These are phyloP conservation scores for Holocentrus rufus DNA, from an alignment of 2,797 vertebrate species.

Conservation along the genomic window DNA sequence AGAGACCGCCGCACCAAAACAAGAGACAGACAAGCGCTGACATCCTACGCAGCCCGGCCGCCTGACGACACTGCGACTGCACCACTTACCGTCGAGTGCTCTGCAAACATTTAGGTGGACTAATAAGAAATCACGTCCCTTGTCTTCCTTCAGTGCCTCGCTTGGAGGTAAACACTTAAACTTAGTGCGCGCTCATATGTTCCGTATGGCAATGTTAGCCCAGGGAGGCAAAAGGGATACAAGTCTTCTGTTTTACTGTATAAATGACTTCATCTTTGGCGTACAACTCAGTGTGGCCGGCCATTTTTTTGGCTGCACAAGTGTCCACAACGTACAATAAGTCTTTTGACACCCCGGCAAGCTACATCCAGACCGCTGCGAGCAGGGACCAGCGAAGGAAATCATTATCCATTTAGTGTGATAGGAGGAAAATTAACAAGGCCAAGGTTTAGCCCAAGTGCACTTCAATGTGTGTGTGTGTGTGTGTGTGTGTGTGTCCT, in stretches of 20 bases:
- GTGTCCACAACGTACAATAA: slow-evolving; percentile 4
- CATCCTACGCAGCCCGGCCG: background rate
- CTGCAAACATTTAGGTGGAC: background rate
- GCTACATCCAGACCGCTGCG: slow-evolving; percentile 4
- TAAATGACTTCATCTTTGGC: slow-evolving; percentile 30
- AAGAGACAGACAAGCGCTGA: background rate
- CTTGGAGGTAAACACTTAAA: background rate
- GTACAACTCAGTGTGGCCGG: slow-evolving; percentile 19
- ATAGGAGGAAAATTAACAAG: background rate
- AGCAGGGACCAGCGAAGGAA: background rate
- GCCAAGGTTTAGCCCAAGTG: background rate
- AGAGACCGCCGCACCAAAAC: background rate
- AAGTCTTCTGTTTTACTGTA: slow-evolving; percentile 6
- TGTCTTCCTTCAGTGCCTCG: background rate
- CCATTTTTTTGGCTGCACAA: background rate
- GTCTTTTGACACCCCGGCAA: slow-evolving; percentile 16
- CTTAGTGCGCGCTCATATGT: slow-evolving; percentile 38
- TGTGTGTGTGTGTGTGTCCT: background rate
- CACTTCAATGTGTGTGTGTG: background rate
- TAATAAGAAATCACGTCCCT: slow-evolving; percentile 7
- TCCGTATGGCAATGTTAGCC: slow-evolving; percentile 37
- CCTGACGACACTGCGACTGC: background rate
- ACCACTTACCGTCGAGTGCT: background rate
- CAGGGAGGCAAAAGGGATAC: slow-evolving; percentile 3
- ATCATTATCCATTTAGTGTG: slow-evolving; percentile 9